A percentile compares a stretch with the other conserved stretches of the same genome.
These are phyloP conservation scores for Heliangelus exortis DNA, from an alignment of 2,797 vertebrate genomes.

Conservation along the genomic window DNA sequence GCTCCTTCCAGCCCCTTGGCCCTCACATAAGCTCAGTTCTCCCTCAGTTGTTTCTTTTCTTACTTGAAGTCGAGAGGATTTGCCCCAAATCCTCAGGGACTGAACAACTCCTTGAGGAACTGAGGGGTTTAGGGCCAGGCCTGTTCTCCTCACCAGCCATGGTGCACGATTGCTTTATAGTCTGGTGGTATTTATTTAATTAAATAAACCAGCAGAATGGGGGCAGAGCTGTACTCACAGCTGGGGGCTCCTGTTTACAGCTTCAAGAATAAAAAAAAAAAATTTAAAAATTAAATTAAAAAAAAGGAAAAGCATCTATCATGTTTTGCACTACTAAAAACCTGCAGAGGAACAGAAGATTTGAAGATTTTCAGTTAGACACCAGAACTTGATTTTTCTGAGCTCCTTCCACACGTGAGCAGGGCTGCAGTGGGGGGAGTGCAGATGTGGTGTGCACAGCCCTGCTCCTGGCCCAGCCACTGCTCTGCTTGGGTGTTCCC, in stretches of 20 bases:
- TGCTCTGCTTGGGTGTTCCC: fast-evolving
- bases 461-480: fast-evolving
- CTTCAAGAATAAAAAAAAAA: not conserved
- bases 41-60: not conserved
- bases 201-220: not conserved
- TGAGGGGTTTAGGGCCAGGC: not conserved
- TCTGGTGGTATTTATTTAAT: not conserved
- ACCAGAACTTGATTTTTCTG: not conserved
- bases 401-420: not conserved
- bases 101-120: not conserved
- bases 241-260: not conserved
- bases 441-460: fast-evolving
- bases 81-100: not conserved
- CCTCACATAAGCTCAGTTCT: fast-evolving
- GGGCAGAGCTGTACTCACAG: not conserved
- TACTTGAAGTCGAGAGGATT: not conserved
- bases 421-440: fast-evolving
- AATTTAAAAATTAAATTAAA: too few species aligned
- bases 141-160: too few species aligned
- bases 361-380: not conserved
- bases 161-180: not conserved
- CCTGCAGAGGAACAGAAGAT: not conserved
- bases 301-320: not conserved
- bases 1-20: fast-evolving
- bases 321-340: not conserved